A percentile compares a stretch with the other conserved stretches of the same genome.
Evolutionary conservation across 2,797 vertebrate genomes (phyloP).

Genomic region (Enteromius mattozi): DNA sequence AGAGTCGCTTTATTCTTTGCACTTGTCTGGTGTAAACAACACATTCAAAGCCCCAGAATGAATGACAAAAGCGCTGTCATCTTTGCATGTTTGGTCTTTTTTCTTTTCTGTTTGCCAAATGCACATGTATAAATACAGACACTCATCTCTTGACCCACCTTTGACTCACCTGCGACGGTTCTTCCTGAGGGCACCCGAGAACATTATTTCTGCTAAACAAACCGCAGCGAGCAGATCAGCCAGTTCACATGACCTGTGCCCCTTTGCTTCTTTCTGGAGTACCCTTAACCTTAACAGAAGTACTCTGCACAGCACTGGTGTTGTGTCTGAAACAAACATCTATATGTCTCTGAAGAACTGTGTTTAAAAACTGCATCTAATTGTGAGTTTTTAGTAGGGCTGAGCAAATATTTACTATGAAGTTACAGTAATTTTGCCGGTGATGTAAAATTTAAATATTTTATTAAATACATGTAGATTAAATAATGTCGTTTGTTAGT

Average conservation of each 20-base stretch:
- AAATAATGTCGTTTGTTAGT: background rate
- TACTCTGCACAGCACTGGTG: background rate
- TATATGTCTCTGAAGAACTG: background rate
- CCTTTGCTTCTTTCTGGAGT: slow-evolving; percentile 6
- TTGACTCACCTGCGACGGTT: slow-evolving; percentile 42
- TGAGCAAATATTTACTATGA: background rate
- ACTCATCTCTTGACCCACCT: slow-evolving; percentile 42
- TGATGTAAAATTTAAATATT: background rate
- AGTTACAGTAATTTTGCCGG: background rate
- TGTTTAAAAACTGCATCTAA: background rate
- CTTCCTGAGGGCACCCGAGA: slow-evolving; percentile 7
- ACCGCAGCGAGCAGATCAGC: slow-evolving; percentile 11
- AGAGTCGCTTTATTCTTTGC: background rate
- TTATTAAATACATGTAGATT: background rate
- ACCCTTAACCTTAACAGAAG: slow-evolving; percentile 36
- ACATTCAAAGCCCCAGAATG: background rate
- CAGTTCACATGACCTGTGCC: slow-evolving; percentile 38
- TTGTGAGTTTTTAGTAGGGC: background rate
- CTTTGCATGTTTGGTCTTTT: slow-evolving; percentile 19
- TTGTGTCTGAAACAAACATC: background rate
- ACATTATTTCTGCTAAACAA: slow-evolving; percentile 38
- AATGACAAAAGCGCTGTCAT: slow-evolving; percentile 27
- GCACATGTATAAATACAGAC: slow-evolving; percentile 39
- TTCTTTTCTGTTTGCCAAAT: slow-evolving; percentile 20
- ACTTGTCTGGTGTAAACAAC: slow-evolving; percentile 1